These are phyloP conservation scores for Tamandua tetradactyla DNA, from an alignment of 2,797 vertebrate genomes.

Conservation along the genomic window DNA sequence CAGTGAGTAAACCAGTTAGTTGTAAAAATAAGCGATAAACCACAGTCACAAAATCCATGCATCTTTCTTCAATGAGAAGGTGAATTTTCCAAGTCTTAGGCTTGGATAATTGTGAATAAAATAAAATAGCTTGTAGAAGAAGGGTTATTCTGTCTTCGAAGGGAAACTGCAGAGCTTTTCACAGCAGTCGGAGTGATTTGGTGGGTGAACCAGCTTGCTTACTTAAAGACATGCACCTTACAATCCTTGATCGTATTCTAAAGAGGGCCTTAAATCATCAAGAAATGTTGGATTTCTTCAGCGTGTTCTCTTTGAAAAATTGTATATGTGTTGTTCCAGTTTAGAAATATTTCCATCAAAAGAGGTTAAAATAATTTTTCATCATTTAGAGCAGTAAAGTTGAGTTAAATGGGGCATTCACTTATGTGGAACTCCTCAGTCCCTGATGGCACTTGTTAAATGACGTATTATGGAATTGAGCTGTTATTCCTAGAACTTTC, in stretches of 20 bases:
- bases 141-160: not conserved
- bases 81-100: not conserved
- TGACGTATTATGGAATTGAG: not conserved
- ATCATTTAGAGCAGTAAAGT: conserved; percentile 21
- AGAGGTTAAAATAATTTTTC: conserved; percentile 50
- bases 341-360: not conserved
- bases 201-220: not conserved
- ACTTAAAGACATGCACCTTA: not conserved
- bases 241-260: not conserved
- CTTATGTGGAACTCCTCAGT: conserved; percentile 41
- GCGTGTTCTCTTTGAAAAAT: not conserved
- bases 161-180: not conserved
- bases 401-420: conserved; percentile 42
- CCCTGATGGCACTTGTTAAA: conserved; percentile 21
- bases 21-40: not conserved
- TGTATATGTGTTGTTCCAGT: not conserved
- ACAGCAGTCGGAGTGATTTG: not conserved
- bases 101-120: not conserved
- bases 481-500: conserved; percentile 30
- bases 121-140: not conserved
- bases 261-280: not conserved
- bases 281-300: not conserved
- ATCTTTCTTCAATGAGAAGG: conserved; percentile 7
- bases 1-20: not conserved
- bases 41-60: not conserved